phyloP scores from a whole-genome alignment of 37 sponge, comb jelly and placozoan genomes.

The Mnemiopsis leidyi region DNA sequence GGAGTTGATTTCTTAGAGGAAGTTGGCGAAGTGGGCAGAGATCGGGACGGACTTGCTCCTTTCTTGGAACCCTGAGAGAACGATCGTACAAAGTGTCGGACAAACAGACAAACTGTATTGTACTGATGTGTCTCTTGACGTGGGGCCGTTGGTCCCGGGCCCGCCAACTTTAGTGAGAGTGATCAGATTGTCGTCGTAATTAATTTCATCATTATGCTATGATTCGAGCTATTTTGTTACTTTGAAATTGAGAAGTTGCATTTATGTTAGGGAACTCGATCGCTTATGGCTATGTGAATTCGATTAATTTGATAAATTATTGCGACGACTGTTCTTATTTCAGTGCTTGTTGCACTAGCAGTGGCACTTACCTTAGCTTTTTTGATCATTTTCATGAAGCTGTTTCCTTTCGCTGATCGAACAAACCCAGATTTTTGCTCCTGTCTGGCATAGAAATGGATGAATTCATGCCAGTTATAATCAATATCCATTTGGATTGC shows the following conservation, averaged over 20 bases:
- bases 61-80: not conserved
- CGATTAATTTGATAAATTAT: not conserved
- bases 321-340: not conserved
- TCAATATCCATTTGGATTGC: too few relatives aligned
- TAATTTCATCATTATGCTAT: not conserved
- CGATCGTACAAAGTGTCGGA: not conserved
- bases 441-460: too few relatives aligned
- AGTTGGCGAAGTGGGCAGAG: not conserved
- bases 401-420: not conserved
- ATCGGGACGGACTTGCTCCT: not conserved
- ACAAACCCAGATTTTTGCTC: not conserved
- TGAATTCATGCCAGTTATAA: too few relatives aligned
- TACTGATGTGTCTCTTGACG: not conserved
- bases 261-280: not conserved
- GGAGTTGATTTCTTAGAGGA: not conserved
- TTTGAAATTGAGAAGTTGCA: not conserved
- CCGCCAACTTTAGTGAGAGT: not conserved
- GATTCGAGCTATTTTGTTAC: not conserved
- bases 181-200: not conserved
- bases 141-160: not conserved
- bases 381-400: conserved; percentile 49
- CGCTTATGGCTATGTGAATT: not conserved
- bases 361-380: not conserved
- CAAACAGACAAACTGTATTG: not conserved
- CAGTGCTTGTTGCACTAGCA: not conserved